Evolutionary conservation across 2,888 invertebrate species (phyloP).

Genomic region (Morpho deidamia): DNA sequence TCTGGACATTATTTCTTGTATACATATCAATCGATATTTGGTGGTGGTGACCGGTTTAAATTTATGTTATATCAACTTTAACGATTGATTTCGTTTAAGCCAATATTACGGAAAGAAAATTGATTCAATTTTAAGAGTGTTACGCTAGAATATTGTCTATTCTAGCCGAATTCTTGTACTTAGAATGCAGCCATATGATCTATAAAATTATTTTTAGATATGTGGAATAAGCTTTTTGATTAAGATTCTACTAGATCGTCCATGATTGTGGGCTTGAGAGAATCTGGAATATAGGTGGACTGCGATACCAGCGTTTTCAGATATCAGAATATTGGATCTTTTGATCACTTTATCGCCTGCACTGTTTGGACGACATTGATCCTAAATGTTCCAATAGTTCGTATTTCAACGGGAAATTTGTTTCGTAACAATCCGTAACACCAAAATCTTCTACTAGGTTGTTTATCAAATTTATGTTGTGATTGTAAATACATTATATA

Average conservation of each 20-base stretch:
- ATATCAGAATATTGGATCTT: no score
- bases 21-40: constrained; percentile 53
- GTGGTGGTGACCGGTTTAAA: constrained; percentile 16
- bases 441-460: constrained; percentile 69
- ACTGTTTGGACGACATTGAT: no score
- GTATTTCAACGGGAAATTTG: not conserved
- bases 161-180: not conserved
- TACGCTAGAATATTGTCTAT: not conserved
- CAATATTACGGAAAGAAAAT: constrained; percentile 15
- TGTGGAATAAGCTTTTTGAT: not conserved
- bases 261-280: not conserved
- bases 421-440: constrained; percentile 40
- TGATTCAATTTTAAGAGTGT: constrained; percentile 8
- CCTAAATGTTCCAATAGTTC: no score
- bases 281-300: not conserved
- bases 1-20: constrained; percentile 42
- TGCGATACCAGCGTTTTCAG: no score
- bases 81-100: not conserved
- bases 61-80: not conserved
- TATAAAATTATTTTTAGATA: constrained; percentile 2
- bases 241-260: not conserved
- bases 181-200: not conserved
- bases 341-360: no score
- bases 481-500: constrained; percentile 71
- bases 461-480: constrained; percentile 76